Percentiles rank a stretch among this genome's conserved stretches.
These are phyloP conservation scores for Ceratotherium simum DNA, from an alignment of 2,113 vertebrate genomes.

Conservation along the genomic window DNA sequence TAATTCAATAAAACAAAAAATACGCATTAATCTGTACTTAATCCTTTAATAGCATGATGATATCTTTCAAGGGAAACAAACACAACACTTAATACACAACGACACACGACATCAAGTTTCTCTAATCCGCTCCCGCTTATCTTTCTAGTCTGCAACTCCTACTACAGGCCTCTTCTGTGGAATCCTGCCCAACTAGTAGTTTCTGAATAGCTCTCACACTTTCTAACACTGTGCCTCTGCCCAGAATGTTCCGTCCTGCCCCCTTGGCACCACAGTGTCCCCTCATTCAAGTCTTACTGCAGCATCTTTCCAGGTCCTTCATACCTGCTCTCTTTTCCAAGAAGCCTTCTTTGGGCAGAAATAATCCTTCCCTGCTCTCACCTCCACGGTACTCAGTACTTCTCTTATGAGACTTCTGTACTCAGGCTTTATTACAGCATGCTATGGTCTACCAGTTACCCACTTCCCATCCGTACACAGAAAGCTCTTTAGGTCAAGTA, in stretches of 20 bases:
- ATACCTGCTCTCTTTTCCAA: background rate
- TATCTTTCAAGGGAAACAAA: background rate
- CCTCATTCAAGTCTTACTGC: background rate
- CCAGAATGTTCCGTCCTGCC: background rate
- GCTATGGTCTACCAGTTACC: too few relatives aligned
- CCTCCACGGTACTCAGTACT: background rate
- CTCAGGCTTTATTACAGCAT: background rate
- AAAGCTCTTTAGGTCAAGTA: background rate
- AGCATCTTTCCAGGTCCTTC: background rate
- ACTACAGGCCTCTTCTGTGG: background rate
- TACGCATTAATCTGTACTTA: background rate
- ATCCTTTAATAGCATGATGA: background rate
- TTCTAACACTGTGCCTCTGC: background rate
- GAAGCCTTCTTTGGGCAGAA: background rate
- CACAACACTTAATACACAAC: background rate
- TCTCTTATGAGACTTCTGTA: rapidly evolving
- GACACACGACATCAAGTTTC: background rate
- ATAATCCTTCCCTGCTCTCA: background rate
- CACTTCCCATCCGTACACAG: background rate
- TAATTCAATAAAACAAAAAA: background rate
- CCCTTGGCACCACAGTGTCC: background rate
- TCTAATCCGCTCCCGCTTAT: background rate
- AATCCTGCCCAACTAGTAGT: background rate
- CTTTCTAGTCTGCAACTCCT: background rate
- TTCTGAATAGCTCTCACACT: background rate